These are phyloP conservation scores for Drosophila novamexicana DNA, from an alignment of 1,140 invertebrate genomes.

Conservation along the genomic window DNA sequence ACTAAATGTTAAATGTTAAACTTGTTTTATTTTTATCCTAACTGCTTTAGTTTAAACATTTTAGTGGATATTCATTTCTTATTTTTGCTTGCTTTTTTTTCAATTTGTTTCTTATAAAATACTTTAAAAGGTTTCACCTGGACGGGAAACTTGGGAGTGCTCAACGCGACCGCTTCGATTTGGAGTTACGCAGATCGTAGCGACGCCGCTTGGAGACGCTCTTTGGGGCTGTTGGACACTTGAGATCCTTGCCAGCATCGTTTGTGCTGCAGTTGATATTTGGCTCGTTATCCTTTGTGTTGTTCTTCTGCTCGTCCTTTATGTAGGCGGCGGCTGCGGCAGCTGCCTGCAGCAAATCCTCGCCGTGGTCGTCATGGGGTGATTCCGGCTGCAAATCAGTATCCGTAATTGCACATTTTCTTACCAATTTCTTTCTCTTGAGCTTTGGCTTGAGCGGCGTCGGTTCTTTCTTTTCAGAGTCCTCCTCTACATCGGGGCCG, in stretches of 20 bases:
- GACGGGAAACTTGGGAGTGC: background rate
- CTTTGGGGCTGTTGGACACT: background rate
- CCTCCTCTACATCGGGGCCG: background rate
- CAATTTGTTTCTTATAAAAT: constrained; percentile 19
- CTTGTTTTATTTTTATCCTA: constrained; percentile 14
- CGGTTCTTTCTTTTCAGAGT: background rate
- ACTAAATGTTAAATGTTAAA: background rate
- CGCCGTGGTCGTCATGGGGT: background rate
- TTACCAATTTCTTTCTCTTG: constrained; percentile 1
- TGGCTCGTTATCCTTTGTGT: background rate
- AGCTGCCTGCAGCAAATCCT: constrained; percentile 11
- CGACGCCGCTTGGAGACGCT: constrained; percentile 37
- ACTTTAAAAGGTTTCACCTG: background rate
- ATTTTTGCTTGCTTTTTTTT: background rate
- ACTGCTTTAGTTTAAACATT: background rate
- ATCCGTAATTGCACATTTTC: background rate
- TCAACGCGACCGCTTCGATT: constrained; percentile 25
- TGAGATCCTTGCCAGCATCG: constrained; percentile 21
- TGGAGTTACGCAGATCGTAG: constrained; percentile 62
- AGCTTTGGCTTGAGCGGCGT: background rate
- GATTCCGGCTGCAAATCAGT: background rate
- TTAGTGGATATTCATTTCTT: background rate
- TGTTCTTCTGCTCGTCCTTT: background rate
- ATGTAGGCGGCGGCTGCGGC: background rate
- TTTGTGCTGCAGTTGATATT: background rate